phyloP scores from a whole-genome alignment of 1,140 invertebrate species.

The Drosophila punjabiensis region DNA sequence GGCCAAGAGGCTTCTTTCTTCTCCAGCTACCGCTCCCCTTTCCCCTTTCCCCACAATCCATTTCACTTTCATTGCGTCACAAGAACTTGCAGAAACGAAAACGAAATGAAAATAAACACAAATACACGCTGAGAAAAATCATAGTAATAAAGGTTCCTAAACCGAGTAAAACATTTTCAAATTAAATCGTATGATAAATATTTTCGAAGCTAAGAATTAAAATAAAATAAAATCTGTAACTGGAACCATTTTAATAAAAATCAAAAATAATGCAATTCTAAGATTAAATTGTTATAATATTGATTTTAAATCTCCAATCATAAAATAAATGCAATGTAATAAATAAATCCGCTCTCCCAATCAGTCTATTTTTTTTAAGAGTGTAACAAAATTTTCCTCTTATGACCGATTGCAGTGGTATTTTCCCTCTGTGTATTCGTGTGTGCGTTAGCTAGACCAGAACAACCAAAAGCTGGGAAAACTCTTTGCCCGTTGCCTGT shows the following conservation, averaged over 20 bases:
- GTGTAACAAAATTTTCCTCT: not conserved
- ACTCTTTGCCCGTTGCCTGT: conserved; percentile 32
- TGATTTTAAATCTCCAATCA: not conserved
- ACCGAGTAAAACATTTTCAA: not conserved
- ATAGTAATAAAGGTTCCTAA: too few relatives aligned
- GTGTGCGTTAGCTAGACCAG: conserved; percentile 32
- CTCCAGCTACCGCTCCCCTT: not conserved
- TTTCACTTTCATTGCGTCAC: conserved; percentile 61
- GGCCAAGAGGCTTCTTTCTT: conserved; percentile 38
- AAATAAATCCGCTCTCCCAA: not conserved
- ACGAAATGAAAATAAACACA: conserved; percentile 24
- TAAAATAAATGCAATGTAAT: too few relatives aligned
- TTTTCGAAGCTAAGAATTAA: not conserved
- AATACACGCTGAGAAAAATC: not conserved
- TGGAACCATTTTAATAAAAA: too few relatives aligned
- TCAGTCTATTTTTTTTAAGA: not conserved
- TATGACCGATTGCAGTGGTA: not conserved
- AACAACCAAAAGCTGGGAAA: conserved; percentile 40
- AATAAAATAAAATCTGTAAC: not conserved
- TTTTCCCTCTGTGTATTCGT: conserved; percentile 8
- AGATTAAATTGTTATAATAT: too few relatives aligned
- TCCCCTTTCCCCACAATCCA: conserved; percentile 6
- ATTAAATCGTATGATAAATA: too few relatives aligned
- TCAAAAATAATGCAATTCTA: not conserved
- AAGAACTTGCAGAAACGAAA: conserved; percentile 42